Conservation (phyloP, 1,140 invertebrate genomes). For the Neodiprion lecontei region DNA sequence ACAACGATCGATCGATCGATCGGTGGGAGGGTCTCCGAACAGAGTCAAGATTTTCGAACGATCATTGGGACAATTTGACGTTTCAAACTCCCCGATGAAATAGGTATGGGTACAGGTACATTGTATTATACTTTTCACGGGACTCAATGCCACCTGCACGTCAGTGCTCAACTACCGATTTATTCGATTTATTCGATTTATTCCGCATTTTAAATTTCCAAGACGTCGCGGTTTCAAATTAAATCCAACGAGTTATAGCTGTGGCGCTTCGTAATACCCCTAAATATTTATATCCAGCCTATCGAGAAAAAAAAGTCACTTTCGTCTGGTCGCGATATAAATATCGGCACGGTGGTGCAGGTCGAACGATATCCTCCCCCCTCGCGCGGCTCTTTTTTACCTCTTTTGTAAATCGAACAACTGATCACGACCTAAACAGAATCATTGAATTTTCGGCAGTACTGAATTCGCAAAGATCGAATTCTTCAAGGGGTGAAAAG, state of each 20-base stretch:
- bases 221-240: conserved; percentile 6
- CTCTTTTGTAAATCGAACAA: not conserved
- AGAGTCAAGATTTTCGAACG: conserved; percentile 17
- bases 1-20: not conserved
- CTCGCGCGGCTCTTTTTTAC: not conserved
- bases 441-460: too few species aligned
- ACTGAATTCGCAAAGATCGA: too few species aligned
- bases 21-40: not conserved
- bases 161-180: not conserved
- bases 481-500: too few species aligned
- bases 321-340: too few species aligned
- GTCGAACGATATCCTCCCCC: not conserved
- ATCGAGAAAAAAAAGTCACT: too few species aligned
- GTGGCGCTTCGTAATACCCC: conserved; percentile 3
- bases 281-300: conserved; percentile 32
- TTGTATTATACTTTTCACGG: not conserved
- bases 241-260: conserved; percentile 15
- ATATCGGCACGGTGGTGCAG: conserved; percentile 19
- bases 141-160: not conserved
- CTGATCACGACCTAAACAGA: not conserved
- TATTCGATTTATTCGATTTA: not conserved
- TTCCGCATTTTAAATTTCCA: conserved; percentile 11
- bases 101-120: not conserved
- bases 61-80: not conserved
- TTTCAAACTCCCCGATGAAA: not conserved